These are phyloP conservation scores for Uropetala carovei DNA, from an alignment of 2,888 invertebrate species.

Conservation along the genomic window DNA sequence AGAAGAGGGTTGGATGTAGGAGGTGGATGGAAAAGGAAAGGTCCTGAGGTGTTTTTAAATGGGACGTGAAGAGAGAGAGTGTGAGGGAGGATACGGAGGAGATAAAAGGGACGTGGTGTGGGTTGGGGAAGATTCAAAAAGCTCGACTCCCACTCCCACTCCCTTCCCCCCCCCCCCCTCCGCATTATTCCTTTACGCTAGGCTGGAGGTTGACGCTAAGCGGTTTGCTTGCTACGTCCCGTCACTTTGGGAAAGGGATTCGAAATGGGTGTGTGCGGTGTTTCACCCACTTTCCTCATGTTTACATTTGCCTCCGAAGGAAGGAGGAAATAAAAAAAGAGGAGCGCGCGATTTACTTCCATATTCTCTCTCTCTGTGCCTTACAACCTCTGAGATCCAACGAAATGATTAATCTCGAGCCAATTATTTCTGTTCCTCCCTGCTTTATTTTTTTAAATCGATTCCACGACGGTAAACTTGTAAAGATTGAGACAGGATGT, in stretches of 20 bases:
- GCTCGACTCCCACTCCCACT: too few species aligned
- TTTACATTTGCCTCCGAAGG: not conserved
- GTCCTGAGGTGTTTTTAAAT: slow-evolving; percentile 5
- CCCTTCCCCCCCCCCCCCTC: not conserved
- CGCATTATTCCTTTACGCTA: not conserved
- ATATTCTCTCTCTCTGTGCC: too few species aligned
- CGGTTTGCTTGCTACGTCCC: not conserved
- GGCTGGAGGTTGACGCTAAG: slow-evolving; percentile 1
- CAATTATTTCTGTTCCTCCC: not conserved
- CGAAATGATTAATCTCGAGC: not conserved
- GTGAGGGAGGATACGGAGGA: not conserved
- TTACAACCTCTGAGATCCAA: not conserved
- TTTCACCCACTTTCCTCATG: not conserved
- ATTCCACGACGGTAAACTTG: too few species aligned
- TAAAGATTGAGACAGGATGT: too few species aligned
- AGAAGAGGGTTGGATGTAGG: too few species aligned
- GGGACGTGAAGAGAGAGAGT: not conserved
- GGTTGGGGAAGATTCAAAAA: too few species aligned
- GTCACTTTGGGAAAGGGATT: too few species aligned
- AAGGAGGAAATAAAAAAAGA: not conserved
- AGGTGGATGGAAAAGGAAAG: not conserved
- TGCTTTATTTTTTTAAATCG: not conserved
- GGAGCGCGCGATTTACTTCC: too few species aligned
- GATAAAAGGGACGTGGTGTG: too few species aligned
- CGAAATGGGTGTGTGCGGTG: too few species aligned